Percentiles rank a stretch among this genome's conserved stretches.
Evolutionary conservation across 2,888 invertebrate species (phyloP).

Genomic region (Xylota segnis): DNA sequence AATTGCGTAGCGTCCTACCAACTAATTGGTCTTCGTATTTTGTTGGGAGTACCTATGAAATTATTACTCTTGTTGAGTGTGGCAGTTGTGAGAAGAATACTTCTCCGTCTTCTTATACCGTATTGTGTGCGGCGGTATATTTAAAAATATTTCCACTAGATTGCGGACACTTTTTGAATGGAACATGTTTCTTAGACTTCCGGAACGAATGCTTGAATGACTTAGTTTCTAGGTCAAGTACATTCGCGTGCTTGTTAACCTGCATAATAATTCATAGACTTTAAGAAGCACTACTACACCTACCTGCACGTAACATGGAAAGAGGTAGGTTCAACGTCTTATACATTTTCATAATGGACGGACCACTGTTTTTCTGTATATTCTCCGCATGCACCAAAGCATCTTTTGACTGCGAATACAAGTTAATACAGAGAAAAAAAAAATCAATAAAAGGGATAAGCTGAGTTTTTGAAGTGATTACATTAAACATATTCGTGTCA

Average conservation of each 20-base stretch:
- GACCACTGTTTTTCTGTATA: not conserved
- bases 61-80: constrained; percentile 47
- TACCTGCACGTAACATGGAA: constrained; percentile 20
- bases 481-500: no score
- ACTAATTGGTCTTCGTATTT: constrained; percentile 58
- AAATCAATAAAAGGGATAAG: not conserved
- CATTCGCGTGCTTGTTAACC: constrained; percentile 15
- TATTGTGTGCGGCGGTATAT: constrained; percentile 31
- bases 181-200: constrained; percentile 40
- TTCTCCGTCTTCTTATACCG: not conserved
- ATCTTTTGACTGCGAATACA: no score
- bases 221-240: constrained; percentile 53
- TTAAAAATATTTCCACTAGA: constrained; percentile 36
- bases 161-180: constrained; percentile 23
- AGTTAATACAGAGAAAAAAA: not conserved
- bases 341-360: constrained; percentile 9
- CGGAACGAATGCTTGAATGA: constrained; percentile 26
- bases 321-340: constrained; percentile 45
- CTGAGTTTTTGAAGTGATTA: no score
- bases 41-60: constrained; percentile 27
- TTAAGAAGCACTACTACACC: not conserved
- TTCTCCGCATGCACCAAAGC: no score
- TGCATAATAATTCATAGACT: constrained; percentile 20
- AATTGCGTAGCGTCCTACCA: constrained; percentile 8
- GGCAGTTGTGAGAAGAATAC: constrained; percentile 26